These are phyloP conservation scores for Lepidostoma basale DNA, from an alignment of 1,140 invertebrate genomes.

Conservation along the genomic window DNA sequence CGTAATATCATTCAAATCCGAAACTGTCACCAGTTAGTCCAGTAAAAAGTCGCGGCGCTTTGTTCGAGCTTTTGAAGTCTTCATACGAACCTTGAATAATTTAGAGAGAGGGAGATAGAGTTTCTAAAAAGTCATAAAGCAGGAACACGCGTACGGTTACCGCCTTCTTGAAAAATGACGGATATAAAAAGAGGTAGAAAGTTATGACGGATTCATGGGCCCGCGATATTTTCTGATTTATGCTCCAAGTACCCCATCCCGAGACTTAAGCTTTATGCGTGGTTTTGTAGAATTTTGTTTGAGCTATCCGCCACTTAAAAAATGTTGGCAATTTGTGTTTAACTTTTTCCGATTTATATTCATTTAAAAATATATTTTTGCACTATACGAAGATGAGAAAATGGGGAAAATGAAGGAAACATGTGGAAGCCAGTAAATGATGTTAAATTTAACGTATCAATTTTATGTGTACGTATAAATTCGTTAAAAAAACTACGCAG, in stretches of 20 bases:
- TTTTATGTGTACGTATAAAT: no score
- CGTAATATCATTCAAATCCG: not conserved
- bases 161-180: slow-evolving; percentile 15
- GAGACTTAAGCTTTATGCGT: not conserved
- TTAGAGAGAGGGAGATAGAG: not conserved
- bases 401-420: no score
- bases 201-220: slow-evolving; percentile 14
- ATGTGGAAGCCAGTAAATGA: no score
- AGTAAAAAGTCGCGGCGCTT: no score
- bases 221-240: slow-evolving; percentile 4
- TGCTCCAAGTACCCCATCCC: not conserved
- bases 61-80: not conserved
- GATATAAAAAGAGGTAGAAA: slow-evolving; percentile 4
- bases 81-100: not conserved
- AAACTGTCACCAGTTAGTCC: no score
- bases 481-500: no score
- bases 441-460: no score
- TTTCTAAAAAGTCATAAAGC: slow-evolving; percentile 7
- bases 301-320: not conserved
- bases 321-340: not conserved
- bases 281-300: not conserved
- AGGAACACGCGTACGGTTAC: not conserved
- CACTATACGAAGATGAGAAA: no score
- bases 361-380: no score
- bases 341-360: no score